Evolutionary conservation across 2,888 invertebrate genomes (phyloP).

Genomic region (Zygothrica quintamaculata): DNA sequence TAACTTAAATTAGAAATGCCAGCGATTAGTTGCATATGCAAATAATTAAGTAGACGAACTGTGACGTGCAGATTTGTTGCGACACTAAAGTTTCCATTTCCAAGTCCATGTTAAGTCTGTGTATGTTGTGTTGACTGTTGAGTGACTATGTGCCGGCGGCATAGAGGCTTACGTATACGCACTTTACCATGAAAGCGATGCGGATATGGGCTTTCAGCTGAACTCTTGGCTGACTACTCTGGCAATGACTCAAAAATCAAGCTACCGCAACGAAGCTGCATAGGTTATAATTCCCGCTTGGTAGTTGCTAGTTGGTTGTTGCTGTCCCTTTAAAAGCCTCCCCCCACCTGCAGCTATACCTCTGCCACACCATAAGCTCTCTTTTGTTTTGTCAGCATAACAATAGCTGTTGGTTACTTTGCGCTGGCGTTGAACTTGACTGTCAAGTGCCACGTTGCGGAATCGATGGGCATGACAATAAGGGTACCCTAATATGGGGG

Average conservation of each 20-base stretch:
- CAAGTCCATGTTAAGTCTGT: too few relatives aligned
- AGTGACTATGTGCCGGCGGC: conserved; percentile 44
- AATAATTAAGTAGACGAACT: conserved; percentile 65
- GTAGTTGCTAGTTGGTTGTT: too few relatives aligned
- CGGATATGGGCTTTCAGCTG: conserved; percentile 71
- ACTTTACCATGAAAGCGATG: conserved; percentile 66
- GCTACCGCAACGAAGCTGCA: conserved; percentile 74
- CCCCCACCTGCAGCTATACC: not conserved
- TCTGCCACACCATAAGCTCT: conserved; percentile 12
- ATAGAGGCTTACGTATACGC: conserved; percentile 46
- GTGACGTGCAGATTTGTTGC: conserved; percentile 67
- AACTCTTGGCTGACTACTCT: conserved; percentile 42
- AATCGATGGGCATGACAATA: conserved; percentile 78
- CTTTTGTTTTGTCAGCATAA: conserved; percentile 63
- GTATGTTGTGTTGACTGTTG: conserved; percentile 3
- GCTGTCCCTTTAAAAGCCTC: not conserved
- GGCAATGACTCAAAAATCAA: conserved; percentile 74
- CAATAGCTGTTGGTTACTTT: conserved; percentile 24
- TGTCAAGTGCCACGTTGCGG: conserved; percentile 66
- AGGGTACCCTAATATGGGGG: conserved; percentile 73
- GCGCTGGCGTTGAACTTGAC: conserved; percentile 79
- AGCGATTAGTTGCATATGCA: conserved; percentile 47
- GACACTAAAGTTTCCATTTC: conserved; percentile 41
- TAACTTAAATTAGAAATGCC: not conserved
- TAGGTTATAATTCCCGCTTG: conserved; percentile 14